Conservation (phyloP, 2,888 invertebrate genomes). For the Papilio protenor region DNA sequence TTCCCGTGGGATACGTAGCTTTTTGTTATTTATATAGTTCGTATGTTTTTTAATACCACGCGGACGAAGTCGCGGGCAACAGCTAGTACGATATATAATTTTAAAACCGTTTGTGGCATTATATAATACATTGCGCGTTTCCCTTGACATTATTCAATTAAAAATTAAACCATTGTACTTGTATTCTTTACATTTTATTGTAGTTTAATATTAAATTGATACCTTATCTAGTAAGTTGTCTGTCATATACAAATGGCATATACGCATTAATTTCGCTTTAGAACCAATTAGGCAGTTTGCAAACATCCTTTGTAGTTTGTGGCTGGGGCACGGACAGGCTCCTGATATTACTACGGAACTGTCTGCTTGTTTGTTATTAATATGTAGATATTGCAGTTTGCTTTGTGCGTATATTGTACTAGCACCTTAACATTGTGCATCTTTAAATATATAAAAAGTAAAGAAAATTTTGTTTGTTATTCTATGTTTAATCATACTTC, state of each 20-base stretch:
- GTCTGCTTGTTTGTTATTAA: conserved; percentile 66
- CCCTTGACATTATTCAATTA: neutral
- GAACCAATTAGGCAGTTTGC: conserved; percentile 71
- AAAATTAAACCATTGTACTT: neutral
- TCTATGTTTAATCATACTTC: too few relatives aligned
- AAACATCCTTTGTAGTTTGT: conserved; percentile 72
- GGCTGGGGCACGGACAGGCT: conserved; percentile 63
- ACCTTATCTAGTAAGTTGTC: neutral
- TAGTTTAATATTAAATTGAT: conserved; percentile 1
- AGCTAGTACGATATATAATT: neutral
- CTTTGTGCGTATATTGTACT: conserved; percentile 12
- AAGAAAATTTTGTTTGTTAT: too few relatives aligned
- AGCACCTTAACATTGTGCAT: neutral
- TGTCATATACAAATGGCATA: conserved; percentile 31
- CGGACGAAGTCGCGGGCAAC: too few relatives aligned
- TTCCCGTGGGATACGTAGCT: too few relatives aligned
- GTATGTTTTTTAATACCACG: too few relatives aligned
- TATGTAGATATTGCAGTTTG: conserved; percentile 37
- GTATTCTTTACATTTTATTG: neutral
- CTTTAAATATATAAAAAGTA: neutral
- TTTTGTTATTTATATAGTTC: too few relatives aligned
- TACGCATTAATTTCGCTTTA: conserved; percentile 64
- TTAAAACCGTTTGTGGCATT: neutral
- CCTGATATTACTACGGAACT: conserved; percentile 64
- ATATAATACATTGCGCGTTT: neutral